Evolutionary conservation across 1,140 invertebrate species (phyloP).

Genomic region (Drosophila tristis): DNA sequence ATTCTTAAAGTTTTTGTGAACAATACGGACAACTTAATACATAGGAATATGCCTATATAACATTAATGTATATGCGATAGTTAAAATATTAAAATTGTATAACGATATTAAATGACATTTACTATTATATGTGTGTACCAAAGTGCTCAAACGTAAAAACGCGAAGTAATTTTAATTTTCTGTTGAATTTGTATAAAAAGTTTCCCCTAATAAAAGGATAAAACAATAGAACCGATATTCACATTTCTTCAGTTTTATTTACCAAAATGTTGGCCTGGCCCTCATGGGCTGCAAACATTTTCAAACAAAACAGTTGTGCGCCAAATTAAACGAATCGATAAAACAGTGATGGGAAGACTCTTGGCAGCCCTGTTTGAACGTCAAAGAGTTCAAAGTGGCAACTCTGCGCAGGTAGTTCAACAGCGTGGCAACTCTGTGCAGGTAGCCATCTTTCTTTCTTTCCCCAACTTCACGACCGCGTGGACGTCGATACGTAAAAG

Average conservation of each 20-base stretch:
- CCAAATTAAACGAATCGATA: too few species aligned
- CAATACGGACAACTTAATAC: slow-evolving; percentile 37
- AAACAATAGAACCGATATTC: not conserved
- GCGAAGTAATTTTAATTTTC: slow-evolving; percentile 58
- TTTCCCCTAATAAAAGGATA: slow-evolving; percentile 63
- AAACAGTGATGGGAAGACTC: too few species aligned
- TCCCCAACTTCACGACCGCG: slow-evolving; percentile 73
- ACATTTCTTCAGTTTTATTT: too few species aligned
- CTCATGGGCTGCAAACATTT: too few species aligned
- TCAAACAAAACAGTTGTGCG: too few species aligned
- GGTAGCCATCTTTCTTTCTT: slow-evolving; percentile 76
- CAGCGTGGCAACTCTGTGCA: too few species aligned
- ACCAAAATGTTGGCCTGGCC: too few species aligned
- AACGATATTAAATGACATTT: slow-evolving; percentile 59
- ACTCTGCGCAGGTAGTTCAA: too few species aligned
- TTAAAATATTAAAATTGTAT: slow-evolving; percentile 54
- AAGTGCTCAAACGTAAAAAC: slow-evolving; percentile 68
- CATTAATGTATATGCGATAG: slow-evolving; percentile 48
- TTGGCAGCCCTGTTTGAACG: too few species aligned
- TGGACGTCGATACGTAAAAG: slow-evolving; percentile 76
- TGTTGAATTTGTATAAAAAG: slow-evolving; percentile 71
- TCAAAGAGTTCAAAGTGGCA: too few species aligned
- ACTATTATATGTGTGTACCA: slow-evolving; percentile 69
- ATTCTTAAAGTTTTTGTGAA: slow-evolving; percentile 55
- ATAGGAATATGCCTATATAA: slow-evolving; percentile 34